Evolutionary conservation across 2,888 invertebrate genomes (phyloP), one percentile per base, ranked within the genome.

Genomic region (Pristionchus fissidentatus): DNA sequence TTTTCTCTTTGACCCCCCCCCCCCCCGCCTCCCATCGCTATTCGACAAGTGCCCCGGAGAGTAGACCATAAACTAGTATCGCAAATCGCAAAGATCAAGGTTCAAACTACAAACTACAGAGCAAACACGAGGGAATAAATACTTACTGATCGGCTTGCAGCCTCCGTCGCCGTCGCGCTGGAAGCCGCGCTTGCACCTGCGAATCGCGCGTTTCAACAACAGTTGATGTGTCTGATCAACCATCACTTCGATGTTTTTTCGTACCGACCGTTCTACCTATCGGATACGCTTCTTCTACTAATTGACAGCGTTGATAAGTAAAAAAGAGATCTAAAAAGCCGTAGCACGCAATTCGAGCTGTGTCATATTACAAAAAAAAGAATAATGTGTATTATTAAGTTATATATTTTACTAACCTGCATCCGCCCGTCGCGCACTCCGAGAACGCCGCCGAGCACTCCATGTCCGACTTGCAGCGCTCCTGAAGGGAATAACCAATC

Each of bases 381-480:
- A 49, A 49, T 49, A 49, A 49, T 15, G 19, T 49, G 10, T 15
- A 62, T 62, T 62, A 1, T 1, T 1, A 1, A 1, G 29, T 62
- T 29, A 1, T 19, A 19, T 62, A 29, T 62, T 1, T 19, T 62
- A 4, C 52, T n/a, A 41, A 82, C 62, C 91, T 85, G 84, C 91
- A 91, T 0, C 91, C 91, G 15, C 90, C 89, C 1, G 89, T 86
- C 1, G 90, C 86, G 81, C 91, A 91, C 83, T 91, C 91, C 1
- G 89, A 89, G 84, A 90, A 91, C 15, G 91, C 91, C 10, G 91
- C 88, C 5, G 89, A 89, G 84, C 91, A 91, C 83, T 91, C 91
- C 86, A 90, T 85, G 77, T 91, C 91, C 10, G 86, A 87, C 75
- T 87, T 88, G 85, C 91, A 91, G 85, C 90, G 89, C 80, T 91